phyloP scores from a whole-genome alignment of 2,113 vertebrate species.

The Zingel zingel region DNA sequence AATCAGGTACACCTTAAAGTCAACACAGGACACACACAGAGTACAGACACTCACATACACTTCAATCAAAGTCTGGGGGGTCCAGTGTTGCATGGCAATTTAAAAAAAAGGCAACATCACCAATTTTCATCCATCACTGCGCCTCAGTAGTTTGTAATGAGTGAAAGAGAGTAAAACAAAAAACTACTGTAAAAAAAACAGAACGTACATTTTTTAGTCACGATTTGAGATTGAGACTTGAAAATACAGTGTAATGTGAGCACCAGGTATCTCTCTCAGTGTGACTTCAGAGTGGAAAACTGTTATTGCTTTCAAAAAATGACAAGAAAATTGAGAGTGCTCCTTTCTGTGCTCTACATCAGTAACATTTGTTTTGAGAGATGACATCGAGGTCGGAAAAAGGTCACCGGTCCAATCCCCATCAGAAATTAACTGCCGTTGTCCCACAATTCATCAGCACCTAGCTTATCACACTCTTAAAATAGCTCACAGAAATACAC shows the following conservation, averaged over 20 bases:
- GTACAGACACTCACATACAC: slow-evolving; percentile 10
- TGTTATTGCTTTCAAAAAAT: slow-evolving; percentile 4
- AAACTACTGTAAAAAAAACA: not conserved
- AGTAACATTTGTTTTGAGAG: slow-evolving; percentile 20
- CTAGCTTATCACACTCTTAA: not conserved
- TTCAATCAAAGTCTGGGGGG: not conserved
- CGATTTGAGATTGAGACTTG: not conserved
- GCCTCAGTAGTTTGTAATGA: not conserved
- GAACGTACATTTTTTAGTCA: not conserved
- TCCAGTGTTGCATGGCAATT: not conserved
- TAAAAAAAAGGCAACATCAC: not conserved
- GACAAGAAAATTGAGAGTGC: slow-evolving; percentile 12
- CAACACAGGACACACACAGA: not conserved
- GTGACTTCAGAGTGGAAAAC: not conserved
- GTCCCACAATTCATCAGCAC: slow-evolving; percentile 8
- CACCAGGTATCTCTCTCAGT: not conserved
- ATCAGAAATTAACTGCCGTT: slow-evolving; percentile 10
- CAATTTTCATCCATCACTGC: not conserved
- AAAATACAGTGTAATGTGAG: not conserved
- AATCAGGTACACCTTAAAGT: not conserved
- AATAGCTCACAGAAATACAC: not conserved
- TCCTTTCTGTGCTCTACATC: not conserved
- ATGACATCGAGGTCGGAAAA: slow-evolving; percentile 15
- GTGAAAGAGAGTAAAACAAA: not conserved
- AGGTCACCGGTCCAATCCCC: slow-evolving; percentile 15